Evolutionary conservation across 23 tunicate species (phyloP).

Genomic region (Halocynthia roretzi): DNA sequence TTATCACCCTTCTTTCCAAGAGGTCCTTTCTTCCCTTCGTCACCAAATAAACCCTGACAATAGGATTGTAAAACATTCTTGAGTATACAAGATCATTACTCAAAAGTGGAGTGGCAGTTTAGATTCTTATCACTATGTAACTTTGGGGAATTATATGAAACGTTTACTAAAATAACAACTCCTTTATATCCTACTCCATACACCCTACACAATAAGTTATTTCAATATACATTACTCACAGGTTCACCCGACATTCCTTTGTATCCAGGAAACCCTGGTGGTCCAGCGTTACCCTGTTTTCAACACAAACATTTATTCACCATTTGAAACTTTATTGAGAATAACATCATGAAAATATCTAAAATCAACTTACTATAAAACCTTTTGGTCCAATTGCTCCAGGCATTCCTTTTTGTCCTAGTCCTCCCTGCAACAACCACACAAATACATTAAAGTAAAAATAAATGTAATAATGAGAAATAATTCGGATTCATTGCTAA

Average conservation of each 20-base stretch:
- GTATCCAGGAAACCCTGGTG: too few species aligned
- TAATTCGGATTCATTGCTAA: not conserved
- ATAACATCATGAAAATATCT: too few species aligned
- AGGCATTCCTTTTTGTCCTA: not conserved
- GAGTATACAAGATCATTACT: not conserved
- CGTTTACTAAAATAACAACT: too few species aligned
- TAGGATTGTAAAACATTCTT: not conserved
- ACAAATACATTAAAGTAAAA: too few species aligned
- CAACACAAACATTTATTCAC: too few species aligned
- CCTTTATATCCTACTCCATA: too few species aligned
- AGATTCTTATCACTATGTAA: not conserved
- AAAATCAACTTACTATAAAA: not conserved
- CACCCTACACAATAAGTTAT: too few species aligned
- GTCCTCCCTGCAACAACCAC: not conserved
- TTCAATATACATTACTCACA: too few species aligned
- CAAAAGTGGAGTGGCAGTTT: not conserved
- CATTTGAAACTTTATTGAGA: too few species aligned
- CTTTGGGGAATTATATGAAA: too few species aligned
- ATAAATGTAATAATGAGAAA: not conserved
- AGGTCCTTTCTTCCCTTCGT: not conserved
- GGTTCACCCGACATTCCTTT: too few species aligned
- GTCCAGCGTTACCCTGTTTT: too few species aligned
- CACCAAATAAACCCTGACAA: not conserved
- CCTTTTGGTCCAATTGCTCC: slow-evolving; percentile 9
- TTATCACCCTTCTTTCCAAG: not conserved